Evolutionary conservation across 2,797 vertebrate species (phyloP), one percentile per base, ranked within the genome.

Genomic region (Lepus townsendii): DNA sequence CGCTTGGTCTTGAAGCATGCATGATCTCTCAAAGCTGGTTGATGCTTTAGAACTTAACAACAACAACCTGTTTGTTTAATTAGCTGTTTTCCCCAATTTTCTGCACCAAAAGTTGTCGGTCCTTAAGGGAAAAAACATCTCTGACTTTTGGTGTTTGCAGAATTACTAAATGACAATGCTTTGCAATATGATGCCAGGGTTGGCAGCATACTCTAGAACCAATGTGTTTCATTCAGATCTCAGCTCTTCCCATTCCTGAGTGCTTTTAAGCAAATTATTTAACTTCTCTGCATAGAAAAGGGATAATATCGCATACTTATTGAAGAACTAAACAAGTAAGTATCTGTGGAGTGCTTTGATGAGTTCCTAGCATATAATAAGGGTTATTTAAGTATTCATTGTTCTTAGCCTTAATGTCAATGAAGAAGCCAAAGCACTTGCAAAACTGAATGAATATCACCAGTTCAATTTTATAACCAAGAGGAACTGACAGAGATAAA

Each of bases 271-370:
- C 72, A 93, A 82, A 32, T 57, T 79, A 89, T 63, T 83, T 80
- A 80, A 83, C 35, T 72, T 54, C 20, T 84, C 54, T 82, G 62
- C 54, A 30, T 68, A 79, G 35, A 92, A 71, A 62, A 4, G 57
- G 68, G 63, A 68, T 95, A 76, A 94, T 38, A 88, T 73, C 14
- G 89, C 17, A 57, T 50, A 57, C 26, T 78, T 94, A 57, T 60
- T 9, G 42, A 62, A 93, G n/a, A 95, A 71, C 38, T 63, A 93
- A 95, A 47, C 83, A 73, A 90, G 50, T 52, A 91, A 88, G n/a
- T 88, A 94, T 72, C 32, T 83, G 76, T 38, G 27, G 52, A 57
- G 5, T 60, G 38, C 30, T 93, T 82, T 26, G 5, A 32, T 78
- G 85, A 71, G 22, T 57, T 82, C 52, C 26, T 83, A 57, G 38